Base-by-base conservation (phyloP, 1,140 invertebrate species). In the Drosophila mayri region DNA sequence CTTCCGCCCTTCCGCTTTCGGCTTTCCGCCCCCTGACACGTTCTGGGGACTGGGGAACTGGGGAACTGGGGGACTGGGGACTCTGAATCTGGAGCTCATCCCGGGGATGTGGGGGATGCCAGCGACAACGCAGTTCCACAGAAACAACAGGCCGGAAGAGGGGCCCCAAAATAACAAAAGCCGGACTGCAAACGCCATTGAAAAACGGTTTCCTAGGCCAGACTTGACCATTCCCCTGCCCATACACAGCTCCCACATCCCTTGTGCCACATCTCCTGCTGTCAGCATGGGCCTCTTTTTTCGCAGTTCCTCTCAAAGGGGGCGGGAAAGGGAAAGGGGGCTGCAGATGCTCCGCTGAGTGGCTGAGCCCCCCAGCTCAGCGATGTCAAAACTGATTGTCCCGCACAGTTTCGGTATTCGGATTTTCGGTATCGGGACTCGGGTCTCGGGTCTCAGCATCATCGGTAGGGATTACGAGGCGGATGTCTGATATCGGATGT, bases 351-450 rank as follows among this genome's bases (percentile, higher is more conserved):
- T 35, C 54, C 54, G 18, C 44, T 35, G 65, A 50, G 46, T 59
- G 67, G 54, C 46, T 84, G 81, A 80, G 60, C 60, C 73, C 59
- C 73, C 63, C 50, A 73, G 81, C 81, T 84, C 71, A 57, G 63
- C 58, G 72, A 81, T 77, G 77, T 85, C 74, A 84, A 55, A 84
- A 80, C 76, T 68, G 73, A 84, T 84, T 70, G 60, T 67, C 35
- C 59, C 64, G 44, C 64, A 54, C 35, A 20, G 52, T 54, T 38
- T 38, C 35, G 52, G 32, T 14, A 16, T 14, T 54, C 12, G n/a
- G 49, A 7, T 11, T 28, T 50, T 18, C 16, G 49, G 11, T 52
- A 16, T 54, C 8, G 50, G 50, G 32, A 5, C 8, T 18, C 11
- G 18, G 49, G 47, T 18, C 10, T 22, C 28, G 28, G 28, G 28